Percentiles rank a stretch among this genome's conserved stretches.
phyloP scores from a whole-genome alignment of 2,888 invertebrate species.

The Hirtodrosophila trivittata region DNA sequence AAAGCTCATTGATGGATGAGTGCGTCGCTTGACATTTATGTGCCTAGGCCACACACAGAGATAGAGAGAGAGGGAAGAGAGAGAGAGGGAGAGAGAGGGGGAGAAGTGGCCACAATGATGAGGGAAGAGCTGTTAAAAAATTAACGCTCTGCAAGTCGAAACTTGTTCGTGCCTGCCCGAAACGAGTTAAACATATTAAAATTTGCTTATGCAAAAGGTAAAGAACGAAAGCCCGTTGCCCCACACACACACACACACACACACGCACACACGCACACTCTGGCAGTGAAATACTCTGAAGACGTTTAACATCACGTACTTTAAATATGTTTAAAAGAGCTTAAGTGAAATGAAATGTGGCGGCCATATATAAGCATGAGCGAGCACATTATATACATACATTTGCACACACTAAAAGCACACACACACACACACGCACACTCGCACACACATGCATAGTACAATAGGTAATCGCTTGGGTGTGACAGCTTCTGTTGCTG shows the following conservation, averaged over 20 bases:
- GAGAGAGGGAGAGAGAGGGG: too few relatives aligned
- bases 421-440: conserved; percentile 9
- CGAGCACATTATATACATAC: conserved; percentile 22
- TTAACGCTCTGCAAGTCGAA: conserved; percentile 59
- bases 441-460: background rate
- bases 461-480: conserved; percentile 27
- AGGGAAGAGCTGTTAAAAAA: conserved; percentile 61
- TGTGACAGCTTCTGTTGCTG: conserved; percentile 52
- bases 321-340: conserved; percentile 78
- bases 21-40: conserved; percentile 76
- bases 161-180: conserved; percentile 37
- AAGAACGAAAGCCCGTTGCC: conserved; percentile 32
- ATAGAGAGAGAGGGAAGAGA: background rate
- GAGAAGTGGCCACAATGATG: background rate
- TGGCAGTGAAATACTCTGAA: conserved; percentile 54
- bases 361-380: conserved; percentile 21
- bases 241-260: conserved; percentile 17
- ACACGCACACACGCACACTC: background rate
- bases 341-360: conserved; percentile 72
- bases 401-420: conserved; percentile 17
- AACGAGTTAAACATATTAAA: conserved; percentile 81
- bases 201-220: conserved; percentile 74
- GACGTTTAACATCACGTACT: conserved; percentile 76
- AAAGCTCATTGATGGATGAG: conserved; percentile 78
- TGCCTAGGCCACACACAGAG: conserved; percentile 58